Percentiles rank a stretch among this genome's conserved stretches.
Evolutionary conservation across 2,113 vertebrate species (phyloP).

Genomic region (Lampris megalopsis): DNA sequence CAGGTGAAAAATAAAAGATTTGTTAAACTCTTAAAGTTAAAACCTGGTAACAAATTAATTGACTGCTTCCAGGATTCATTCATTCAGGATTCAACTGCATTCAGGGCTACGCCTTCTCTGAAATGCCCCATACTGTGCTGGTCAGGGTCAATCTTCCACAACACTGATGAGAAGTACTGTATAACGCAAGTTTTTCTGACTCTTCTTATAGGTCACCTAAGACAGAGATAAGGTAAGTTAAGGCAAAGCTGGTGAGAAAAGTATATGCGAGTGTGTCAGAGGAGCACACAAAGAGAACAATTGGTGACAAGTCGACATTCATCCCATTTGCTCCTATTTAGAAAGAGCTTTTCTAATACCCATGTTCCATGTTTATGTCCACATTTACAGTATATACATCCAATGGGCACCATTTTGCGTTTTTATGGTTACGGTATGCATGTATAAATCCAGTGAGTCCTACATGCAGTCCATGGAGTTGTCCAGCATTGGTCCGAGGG

Average conservation of each 20-base stretch:
- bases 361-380: constrained; percentile 24
- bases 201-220: constrained; percentile 21
- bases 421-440: not conserved
- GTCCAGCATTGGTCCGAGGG: constrained; percentile 85
- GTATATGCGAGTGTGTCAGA: constrained; percentile 11
- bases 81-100: too few relatives aligned
- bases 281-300: constrained; percentile 18
- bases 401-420: not conserved
- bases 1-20: not conserved
- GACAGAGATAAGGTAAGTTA: constrained; percentile 29
- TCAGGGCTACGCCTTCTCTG: not conserved
- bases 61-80: too few relatives aligned
- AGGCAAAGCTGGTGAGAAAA: constrained; percentile 37
- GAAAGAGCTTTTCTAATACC: constrained; percentile 23
- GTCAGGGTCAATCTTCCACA: not conserved
- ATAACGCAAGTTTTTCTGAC: not conserved
- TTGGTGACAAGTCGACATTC: constrained; percentile 5
- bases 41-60: too few relatives aligned
- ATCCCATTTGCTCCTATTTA: constrained; percentile 14
- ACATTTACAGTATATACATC: not conserved
- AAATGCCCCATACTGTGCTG: not conserved
- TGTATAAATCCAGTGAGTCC: constrained; percentile 16
- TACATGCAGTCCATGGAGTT: constrained; percentile 94
- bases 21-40: not conserved
- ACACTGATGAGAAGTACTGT: not conserved